Base-by-base conservation (phyloP, 23 tunicate genomes). In the Ascidia mentula region DNA sequence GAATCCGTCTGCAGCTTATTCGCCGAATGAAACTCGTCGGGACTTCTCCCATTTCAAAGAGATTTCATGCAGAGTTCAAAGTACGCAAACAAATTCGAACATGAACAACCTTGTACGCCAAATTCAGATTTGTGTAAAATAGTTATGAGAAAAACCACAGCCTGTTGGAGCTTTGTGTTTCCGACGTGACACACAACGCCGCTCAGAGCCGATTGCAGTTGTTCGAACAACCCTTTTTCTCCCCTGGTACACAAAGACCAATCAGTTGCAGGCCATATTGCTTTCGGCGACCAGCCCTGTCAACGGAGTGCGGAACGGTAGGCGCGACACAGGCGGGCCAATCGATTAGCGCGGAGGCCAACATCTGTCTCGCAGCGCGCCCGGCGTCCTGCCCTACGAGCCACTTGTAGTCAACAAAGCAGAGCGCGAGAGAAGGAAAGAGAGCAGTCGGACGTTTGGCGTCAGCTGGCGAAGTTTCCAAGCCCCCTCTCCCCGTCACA, bases 321-420 rank as follows among this genome's bases (percentile, higher is more conserved):
- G 13, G 65, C 65, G 65, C 65, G 65, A 53, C 65, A 53, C 28
- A 53, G 65, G 65, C 7, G 65, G 65, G 65, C 65, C 65, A 53
- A 74, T 74, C 78, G 78, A 74, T 74, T 74, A 74, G 40, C 78
- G 38, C 40, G 40, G 34, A 53, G 40, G 78, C 40, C 78, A 36
- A 74, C 78, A 74, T 74, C 78, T 74, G 78, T 74, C 78, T 74
- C 78, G 78, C 78, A 26, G 46, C 78, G 78, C 65, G 12, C 12
- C 65, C 28, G 65, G 28, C 65, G 28, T 53, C 13, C 65, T 53
- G 24, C 65, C 65, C 28, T 53, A 6, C 65, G 28, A 53, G n/a
- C 65, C 65, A 53, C 65, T 53, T 53, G 65, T 53, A 53, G 65
- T 53, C 65, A 53, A 53, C 65, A 53, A 53, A 53, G 65, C 65